These are phyloP conservation scores for Paramisgurnus dabryanus DNA, from an alignment of 2,113 vertebrate species.

Conservation along the genomic window DNA sequence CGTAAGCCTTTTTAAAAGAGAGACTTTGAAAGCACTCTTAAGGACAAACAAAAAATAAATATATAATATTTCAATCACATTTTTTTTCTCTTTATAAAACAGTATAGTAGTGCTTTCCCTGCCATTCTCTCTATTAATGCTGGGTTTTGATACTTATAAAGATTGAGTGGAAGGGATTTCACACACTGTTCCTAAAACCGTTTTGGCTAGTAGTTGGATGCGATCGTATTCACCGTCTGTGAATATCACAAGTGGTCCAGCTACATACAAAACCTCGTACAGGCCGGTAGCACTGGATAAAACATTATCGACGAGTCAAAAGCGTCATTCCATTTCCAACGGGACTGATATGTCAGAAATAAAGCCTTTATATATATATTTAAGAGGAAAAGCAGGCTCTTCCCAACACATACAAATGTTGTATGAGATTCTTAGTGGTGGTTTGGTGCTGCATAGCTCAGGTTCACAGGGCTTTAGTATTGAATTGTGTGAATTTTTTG, in stretches of 20 bases:
- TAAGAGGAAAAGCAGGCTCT: not conserved
- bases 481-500: constrained; percentile 3
- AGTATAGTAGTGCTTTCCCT: constrained; percentile 65
- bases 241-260: not conserved
- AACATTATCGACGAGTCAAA: not conserved
- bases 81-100: constrained; percentile 55
- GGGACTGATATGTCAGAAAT: constrained; percentile 71
- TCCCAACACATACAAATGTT: too few species aligned
- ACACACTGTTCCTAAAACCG: not conserved
- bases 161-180: constrained; percentile 17
- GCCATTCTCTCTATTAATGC: constrained; percentile 52
- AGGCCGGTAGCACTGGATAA: not conserved
- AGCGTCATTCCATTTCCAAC: not conserved
- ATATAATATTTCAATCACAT: constrained; percentile 48
- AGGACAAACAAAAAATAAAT: constrained; percentile 70
- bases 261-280: not conserved
- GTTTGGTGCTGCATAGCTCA: constrained; percentile 59
- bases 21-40: constrained; percentile 60
- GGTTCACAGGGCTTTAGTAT: constrained; percentile 57
- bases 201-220: not conserved
- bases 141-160: constrained; percentile 63
- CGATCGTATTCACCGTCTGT: not conserved
- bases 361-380: constrained; percentile 70
- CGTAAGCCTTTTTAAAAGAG: constrained; percentile 83
- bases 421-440: not conserved